Evolutionary conservation across 2,888 invertebrate species (phyloP).

Genomic region (Aphidius colemani): DNA sequence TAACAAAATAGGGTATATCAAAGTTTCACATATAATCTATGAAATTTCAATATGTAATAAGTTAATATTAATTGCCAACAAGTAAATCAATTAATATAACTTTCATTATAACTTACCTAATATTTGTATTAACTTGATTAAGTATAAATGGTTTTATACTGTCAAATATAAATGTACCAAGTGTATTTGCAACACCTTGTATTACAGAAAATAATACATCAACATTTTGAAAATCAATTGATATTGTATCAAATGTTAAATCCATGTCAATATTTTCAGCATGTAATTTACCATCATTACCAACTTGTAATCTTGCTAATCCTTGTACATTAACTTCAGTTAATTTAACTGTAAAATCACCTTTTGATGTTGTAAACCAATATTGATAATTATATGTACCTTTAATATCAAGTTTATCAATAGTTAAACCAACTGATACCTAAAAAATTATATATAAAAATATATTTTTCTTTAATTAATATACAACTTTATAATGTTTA

Average conservation of each 20-base stretch:
- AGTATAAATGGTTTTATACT: constrained; percentile 85
- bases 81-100: background rate
- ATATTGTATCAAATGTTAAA: constrained; percentile 74
- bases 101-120: constrained; percentile 52
- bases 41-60: background rate
- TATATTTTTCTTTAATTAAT: too few relatives aligned
- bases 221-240: constrained; percentile 81
- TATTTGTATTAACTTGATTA: constrained; percentile 75
- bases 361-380: constrained; percentile 71
- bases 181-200: constrained; percentile 79
- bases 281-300: constrained; percentile 75
- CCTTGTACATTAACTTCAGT: constrained; percentile 73
- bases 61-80: constrained; percentile 12
- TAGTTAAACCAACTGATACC: constrained; percentile 74
- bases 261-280: constrained; percentile 82
- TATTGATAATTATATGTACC: constrained; percentile 78
- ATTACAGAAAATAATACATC: constrained; percentile 74
- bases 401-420: constrained; percentile 72
- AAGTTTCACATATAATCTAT: too few relatives aligned
- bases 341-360: constrained; percentile 79
- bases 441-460: constrained; percentile 43
- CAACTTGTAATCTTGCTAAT: constrained; percentile 72
- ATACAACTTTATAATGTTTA: background rate
- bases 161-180: constrained; percentile 82
- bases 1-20: background rate